Conservation (phyloP, 2,797 vertebrate species). For the Neostethus bicornis region DNA sequence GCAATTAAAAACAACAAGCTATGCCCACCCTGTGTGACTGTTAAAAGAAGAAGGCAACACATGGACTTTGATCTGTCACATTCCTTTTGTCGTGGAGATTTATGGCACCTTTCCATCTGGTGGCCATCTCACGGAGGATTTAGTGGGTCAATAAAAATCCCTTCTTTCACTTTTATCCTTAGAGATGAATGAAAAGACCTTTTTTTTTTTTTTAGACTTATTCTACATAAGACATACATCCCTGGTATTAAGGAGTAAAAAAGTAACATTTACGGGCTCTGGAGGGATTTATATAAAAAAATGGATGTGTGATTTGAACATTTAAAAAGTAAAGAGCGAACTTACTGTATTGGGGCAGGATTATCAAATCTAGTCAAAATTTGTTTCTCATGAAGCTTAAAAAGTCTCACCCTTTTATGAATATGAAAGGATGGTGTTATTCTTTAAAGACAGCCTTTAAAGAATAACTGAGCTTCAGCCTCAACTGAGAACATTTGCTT, state of each 20-base stretch:
- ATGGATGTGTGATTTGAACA: too few relatives aligned
- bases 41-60: constrained; percentile 15
- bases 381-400: too few relatives aligned
- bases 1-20: constrained; percentile 17
- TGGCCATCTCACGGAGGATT: constrained; percentile 63
- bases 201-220: too few relatives aligned
- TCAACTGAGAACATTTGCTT: too few relatives aligned
- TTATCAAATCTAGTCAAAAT: too few relatives aligned
- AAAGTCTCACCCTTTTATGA: too few relatives aligned
- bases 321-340: too few relatives aligned
- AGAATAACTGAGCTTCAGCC: too few relatives aligned
- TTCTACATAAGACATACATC: constrained; percentile 68
- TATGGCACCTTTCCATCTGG: constrained; percentile 69
- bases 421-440: too few relatives aligned
- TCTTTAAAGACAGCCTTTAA: too few relatives aligned
- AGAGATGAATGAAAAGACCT: constrained; percentile 13
- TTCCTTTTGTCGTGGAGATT: constrained; percentile 54
- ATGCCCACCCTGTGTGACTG: constrained; percentile 28
- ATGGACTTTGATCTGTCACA: constrained; percentile 57
- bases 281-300: too few relatives aligned
- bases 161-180: constrained; percentile 33
- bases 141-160: constrained; percentile 23
- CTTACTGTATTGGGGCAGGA: too few relatives aligned
- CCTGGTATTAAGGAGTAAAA: constrained; percentile 37
- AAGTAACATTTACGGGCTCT: constrained; percentile 54